Conservation (phyloP, 2,888 invertebrate genomes). For the Nasonovia ribisnigri region DNA sequence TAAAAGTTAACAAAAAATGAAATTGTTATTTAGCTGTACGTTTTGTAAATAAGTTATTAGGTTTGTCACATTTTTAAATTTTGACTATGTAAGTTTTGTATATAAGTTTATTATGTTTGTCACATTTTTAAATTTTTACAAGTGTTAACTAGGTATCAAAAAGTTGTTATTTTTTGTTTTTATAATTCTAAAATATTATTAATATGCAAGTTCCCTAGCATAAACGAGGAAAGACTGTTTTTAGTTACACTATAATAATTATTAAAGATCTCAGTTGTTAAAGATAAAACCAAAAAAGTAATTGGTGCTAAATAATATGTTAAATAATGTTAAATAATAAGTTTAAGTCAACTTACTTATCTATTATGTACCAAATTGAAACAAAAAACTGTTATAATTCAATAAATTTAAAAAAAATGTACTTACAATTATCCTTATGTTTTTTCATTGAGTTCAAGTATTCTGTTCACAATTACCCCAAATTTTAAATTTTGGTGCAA, state of each 20-base stretch:
- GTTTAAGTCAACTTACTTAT: not conserved
- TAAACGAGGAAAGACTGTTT: too few species aligned
- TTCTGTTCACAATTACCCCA: not conserved
- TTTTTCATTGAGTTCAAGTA: not conserved
- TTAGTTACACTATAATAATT: too few species aligned
- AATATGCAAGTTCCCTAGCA: not conserved
- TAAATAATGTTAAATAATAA: slow-evolving; percentile 7
- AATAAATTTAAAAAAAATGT: not conserved
- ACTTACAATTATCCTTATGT: not conserved
- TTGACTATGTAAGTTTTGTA: too few species aligned
- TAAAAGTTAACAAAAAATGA: slow-evolving; percentile 16
- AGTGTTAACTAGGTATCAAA: not conserved
- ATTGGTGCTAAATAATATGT: too few species aligned
- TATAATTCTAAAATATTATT: not conserved
- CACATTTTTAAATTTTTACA: not conserved
- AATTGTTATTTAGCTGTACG: slow-evolving; percentile 28
- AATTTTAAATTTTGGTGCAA: not conserved
- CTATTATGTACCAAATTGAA: not conserved
- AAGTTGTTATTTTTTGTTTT: not conserved
- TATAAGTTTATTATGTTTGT: too few species aligned
- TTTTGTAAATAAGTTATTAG: not conserved
- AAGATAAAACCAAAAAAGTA: too few species aligned
- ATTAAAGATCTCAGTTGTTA: too few species aligned
- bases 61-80: too few species aligned
- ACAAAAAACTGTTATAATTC: not conserved